phyloP scores from a whole-genome alignment of 2,797 vertebrate species.

The Pteropus rufus region DNA sequence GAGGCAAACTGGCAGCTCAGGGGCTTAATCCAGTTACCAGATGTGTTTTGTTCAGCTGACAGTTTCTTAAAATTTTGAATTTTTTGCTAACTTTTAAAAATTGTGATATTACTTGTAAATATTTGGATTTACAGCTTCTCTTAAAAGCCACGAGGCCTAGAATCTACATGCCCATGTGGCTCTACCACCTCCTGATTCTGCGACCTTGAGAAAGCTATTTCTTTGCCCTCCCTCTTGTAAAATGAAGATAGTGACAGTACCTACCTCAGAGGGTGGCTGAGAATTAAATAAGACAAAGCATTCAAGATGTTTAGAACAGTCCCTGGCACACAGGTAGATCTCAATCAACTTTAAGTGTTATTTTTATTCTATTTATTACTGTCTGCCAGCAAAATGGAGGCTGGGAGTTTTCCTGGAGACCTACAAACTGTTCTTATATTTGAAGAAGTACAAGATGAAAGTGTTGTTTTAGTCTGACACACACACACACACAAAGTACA shows the following conservation, averaged over 20 bases:
- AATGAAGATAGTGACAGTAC: not conserved
- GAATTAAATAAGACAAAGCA: not conserved
- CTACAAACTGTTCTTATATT: not conserved
- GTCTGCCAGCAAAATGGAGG: not conserved
- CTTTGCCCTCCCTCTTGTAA: not conserved
- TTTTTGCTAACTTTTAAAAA: slow-evolving; percentile 57
- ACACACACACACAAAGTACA: not conserved
- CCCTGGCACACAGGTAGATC: not conserved
- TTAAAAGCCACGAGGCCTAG: not conserved
- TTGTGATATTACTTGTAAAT: not conserved
- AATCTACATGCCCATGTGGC: not conserved
- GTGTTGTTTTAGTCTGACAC: slow-evolving; percentile 29
- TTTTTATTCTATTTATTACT: not conserved
- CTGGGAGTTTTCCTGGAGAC: not conserved
- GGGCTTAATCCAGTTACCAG: not conserved
- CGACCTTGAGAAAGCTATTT: not conserved
- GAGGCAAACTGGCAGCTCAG: not conserved
- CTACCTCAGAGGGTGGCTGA: not conserved
- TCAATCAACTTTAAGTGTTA: not conserved
- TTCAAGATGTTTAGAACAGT: not conserved
- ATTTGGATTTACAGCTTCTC: slow-evolving; percentile 37
- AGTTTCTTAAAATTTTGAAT: slow-evolving; percentile 6
- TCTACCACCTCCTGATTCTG: not conserved
- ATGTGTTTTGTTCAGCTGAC: slow-evolving; percentile 30
- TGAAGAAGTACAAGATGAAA: slow-evolving; percentile 20